These are phyloP conservation scores for Euwallacea fornicatus DNA, from an alignment of 1,140 invertebrate species.

Conservation along the genomic window DNA sequence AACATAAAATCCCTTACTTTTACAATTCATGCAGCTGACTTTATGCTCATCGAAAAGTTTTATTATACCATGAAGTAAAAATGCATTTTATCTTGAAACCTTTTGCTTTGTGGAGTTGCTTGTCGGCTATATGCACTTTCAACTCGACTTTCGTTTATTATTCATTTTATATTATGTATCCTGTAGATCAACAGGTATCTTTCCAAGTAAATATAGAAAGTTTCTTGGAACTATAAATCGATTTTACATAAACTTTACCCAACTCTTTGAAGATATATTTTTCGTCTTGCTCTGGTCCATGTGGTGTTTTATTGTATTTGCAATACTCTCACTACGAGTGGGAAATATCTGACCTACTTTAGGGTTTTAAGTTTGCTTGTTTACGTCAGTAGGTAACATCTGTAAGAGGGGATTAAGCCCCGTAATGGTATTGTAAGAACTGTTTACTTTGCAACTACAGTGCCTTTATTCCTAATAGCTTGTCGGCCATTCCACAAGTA, in stretches of 20 bases:
- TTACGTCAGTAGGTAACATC: background rate
- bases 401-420: too few relatives aligned
- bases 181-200: slow-evolving; percentile 27
- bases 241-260: slow-evolving; percentile 20
- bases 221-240: slow-evolving; percentile 16
- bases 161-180: slow-evolving; percentile 22
- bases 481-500: too few relatives aligned
- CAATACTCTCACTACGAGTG: background rate
- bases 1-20: too few relatives aligned
- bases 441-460: too few relatives aligned
- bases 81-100: slow-evolving; percentile 18
- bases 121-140: slow-evolving; percentile 11
- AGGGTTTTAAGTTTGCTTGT: background rate
- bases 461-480: too few relatives aligned
- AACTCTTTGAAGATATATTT: background rate
- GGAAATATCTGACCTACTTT: background rate
- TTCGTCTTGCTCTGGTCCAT: background rate
- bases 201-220: slow-evolving; percentile 24
- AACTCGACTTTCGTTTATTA: slow-evolving; percentile 20
- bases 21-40: background rate
- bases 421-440: too few relatives aligned
- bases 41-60: background rate
- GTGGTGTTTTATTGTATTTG: slow-evolving; percentile 1
- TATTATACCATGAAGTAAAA: slow-evolving; percentile 4
- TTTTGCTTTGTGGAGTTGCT: slow-evolving; percentile 7